Base-by-base conservation (phyloP, 2,888 invertebrate genomes). In the Unio pictorum region DNA sequence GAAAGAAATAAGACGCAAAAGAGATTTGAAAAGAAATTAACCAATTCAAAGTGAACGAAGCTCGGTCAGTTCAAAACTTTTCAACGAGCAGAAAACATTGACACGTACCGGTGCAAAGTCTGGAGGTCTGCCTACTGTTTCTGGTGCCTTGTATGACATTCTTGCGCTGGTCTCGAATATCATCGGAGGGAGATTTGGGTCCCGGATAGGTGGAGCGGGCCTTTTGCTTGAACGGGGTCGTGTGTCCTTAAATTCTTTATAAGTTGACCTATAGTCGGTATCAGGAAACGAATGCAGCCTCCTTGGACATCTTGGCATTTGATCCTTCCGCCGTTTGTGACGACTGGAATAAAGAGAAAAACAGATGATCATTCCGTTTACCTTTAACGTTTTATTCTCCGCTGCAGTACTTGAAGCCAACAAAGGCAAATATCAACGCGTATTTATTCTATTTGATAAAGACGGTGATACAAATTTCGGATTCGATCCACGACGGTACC, bases 151-250 rank as follows among this genome's bases (percentile, higher is more conserved):
- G 69, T 84, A 89, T 26, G 86, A 87, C 30, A 75, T 73, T 45
- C 86, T 75, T 74, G 87, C 87, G 64, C 84, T 86, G 56, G 89
- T 89, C 5, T 80, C 74, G 26, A 87, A 84, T 23, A 71, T 74
- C 87, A 87, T 88, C 8, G 86, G 82, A 11, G 84, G 83, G 8
- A 84, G 84, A 67, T 81, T 66, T 1, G 75, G 77, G 60, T 85
- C 81, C 7, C 81, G 73, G 0, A 86, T 85, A 3, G 81, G 79
- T 3, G 81, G 81, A 1, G 83, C 84, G 0, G 89, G 89, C 23
- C 86, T 73, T 67, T 89, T 89, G 68, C 84, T 86, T 59, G 88
- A 88, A 7, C 89, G 73, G 18, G 88, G 88, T 8, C 87, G 79
- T 3, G 80, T 73, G 28, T 81, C 61, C 18, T 75, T 59, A 20